Evolutionary conservation across 2,888 invertebrate species (phyloP), one percentile per base, ranked within the genome.

Genomic region (Troides oblongomaculatus): DNA sequence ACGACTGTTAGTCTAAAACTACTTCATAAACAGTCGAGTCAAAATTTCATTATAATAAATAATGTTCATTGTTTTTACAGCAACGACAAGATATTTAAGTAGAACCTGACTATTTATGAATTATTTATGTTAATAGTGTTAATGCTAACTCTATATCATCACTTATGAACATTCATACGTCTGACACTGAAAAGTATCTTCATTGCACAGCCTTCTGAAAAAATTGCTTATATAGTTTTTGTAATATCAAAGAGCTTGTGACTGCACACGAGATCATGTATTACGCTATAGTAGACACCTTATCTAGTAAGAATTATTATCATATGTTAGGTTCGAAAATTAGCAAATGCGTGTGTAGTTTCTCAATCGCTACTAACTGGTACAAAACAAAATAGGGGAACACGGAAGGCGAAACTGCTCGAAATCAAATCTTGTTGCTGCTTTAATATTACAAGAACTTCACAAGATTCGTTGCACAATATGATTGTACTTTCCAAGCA

Each of bases 391-490:
- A 86, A 86, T 82, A 87, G 87, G 90, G 46, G 88, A 87, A 90
- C 90, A 90, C 88, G 90, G 86, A 90, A 89, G 87, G 90, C 89
- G 83, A 80, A 84, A 85, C 84, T 84, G 88, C 87, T 87, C 84
- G 79, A 89, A 91, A 87, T 85, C 79, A 88, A 87, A 87, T 88
- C 84, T 85, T 84, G 85, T 88, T 86, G 92, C 92, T 89, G 91
- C 91, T 92, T 91, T 80, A 92, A 92, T 92, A 92, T 92, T 92
- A 92, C 92, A 92, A 92, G 86, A 90, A 92, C 92, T 88, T 90
- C 84, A 92, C 92, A 92, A 90, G 92, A 92, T 92, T 92, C 85
- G 91, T 89, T 92, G 92, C 92, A 92, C 92, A 92, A 92, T 92
- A 92, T 92, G 92, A 92, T 92, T 89, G 89, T 83, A 84, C 83